A percentile compares a stretch with the other conserved stretches of the same genome.
phyloP scores from a whole-genome alignment of 2,797 vertebrate species.

The Scolopax bukidnonensis region DNA sequence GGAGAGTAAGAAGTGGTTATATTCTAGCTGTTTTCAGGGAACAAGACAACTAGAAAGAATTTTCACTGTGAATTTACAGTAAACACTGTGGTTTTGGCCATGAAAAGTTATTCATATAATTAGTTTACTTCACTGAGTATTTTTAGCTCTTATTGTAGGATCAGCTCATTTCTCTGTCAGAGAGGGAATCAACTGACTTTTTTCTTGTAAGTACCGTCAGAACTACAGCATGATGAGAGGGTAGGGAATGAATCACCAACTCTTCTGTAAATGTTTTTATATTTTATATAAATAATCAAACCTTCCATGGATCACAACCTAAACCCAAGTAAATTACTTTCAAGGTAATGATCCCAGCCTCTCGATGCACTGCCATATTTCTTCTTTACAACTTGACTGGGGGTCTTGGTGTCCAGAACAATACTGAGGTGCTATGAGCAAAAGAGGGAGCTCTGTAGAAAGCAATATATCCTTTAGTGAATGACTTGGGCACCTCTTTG shows the following conservation, averaged over 20 bases:
- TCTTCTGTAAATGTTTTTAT: not conserved
- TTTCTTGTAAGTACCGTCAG: not conserved
- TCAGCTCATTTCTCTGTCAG: not conserved
- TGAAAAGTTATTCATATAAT: not conserved
- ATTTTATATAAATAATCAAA: not conserved
- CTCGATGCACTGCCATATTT: not conserved
- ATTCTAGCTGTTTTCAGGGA: not conserved
- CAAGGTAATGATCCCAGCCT: not conserved
- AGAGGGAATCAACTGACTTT: not conserved
- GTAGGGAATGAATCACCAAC: not conserved
- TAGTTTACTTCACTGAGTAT: not conserved
- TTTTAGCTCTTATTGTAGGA: not conserved
- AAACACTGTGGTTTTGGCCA: not conserved
- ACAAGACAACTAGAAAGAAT: not conserved
- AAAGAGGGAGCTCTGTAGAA: not conserved
- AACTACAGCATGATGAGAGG: not conserved
- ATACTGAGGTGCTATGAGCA: not conserved
- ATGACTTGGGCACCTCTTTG: not conserved
- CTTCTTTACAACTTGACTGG: not conserved
- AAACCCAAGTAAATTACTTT: not conserved
- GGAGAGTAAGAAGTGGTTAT: not conserved
- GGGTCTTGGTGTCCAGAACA: not conserved
- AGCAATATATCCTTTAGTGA: not conserved
- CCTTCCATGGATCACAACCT: not conserved
- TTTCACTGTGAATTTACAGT: not conserved